Base-by-base conservation (phyloP, 2,888 invertebrate species). In the Dyspetes luteomarginatus region DNA sequence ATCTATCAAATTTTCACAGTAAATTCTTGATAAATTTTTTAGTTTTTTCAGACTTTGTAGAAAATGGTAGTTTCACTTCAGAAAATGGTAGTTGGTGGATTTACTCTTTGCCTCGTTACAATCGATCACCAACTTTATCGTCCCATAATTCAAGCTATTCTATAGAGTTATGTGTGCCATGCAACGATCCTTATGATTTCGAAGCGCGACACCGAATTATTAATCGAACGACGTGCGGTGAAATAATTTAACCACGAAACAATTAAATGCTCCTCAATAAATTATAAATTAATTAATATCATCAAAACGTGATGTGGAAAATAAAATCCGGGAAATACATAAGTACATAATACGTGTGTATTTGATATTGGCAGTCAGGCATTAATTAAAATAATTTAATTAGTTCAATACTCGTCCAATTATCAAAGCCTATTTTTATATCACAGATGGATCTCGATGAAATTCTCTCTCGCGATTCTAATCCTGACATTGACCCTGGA, bases 371-470 rank as follows among this genome's bases (percentile, higher is more conserved):
- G 1, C 2, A 36, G 67, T 22, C 17, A 71, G 3, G n/a, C 26
- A 71, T 48, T 50, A 30, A 43, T 43, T 69, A 12, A 30, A 73
- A 55, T 2, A 5, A 41, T 22, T 60, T 30, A 17, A 60, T 60
- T 60, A 15, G 15, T 43, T 30, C 12, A 12, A 5, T 15, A 5
- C 36, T 30, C 36, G 30, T 36, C 22, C 58, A 4, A 28, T 12
- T 36, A 26, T 55, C 68, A 28, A 55, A 43, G 55, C 36, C 36
- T 12, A 36, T 36, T 36, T 36, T n/a, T n/a, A n/a, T 12, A 4
- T 4, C 12, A 7, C 9, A 36, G 36, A 36, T 36, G 12, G 12
- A 36, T 12, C 2, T 36, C 36, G 36, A 36, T 36, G 7, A 22
- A 19, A 22, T 73, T 55, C 43, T 12, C 5, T 55, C 17, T 15